These are phyloP conservation scores for Selenia dentaria DNA, from an alignment of 2,888 invertebrate genomes.

Conservation along the genomic window DNA sequence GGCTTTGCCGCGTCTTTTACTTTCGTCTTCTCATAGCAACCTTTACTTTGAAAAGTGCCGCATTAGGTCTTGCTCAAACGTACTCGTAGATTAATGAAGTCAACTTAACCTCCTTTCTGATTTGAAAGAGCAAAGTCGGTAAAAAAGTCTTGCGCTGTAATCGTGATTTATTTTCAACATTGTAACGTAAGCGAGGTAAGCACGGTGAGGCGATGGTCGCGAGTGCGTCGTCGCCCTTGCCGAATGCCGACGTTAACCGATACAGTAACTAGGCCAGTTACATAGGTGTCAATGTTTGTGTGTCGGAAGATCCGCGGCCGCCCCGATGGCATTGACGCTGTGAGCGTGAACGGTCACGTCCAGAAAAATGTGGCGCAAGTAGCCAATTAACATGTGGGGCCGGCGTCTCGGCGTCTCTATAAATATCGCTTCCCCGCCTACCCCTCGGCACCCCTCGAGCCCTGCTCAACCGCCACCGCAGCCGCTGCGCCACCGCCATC, in stretches of 20 bases:
- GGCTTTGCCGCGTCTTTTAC: too few species aligned
- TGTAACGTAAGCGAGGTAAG: constrained; percentile 35
- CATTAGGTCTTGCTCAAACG: too few species aligned
- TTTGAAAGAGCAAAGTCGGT: too few species aligned
- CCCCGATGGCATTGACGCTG: constrained; percentile 69
- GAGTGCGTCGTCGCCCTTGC: constrained; percentile 44
- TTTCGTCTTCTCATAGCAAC: too few species aligned
- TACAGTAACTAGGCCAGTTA: constrained; percentile 66
- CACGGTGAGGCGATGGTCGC: not conserved
- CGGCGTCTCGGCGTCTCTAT: constrained; percentile 78
- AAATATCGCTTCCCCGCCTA: constrained; percentile 61
- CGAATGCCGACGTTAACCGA: constrained; percentile 59
- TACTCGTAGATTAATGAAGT: too few species aligned
- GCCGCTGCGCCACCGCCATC: constrained; percentile 53
- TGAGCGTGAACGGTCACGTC: constrained; percentile 68
- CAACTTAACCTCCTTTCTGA: too few species aligned
- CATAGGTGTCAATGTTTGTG: constrained; percentile 80
- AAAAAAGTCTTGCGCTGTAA: constrained; percentile 42
- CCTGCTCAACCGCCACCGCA: constrained; percentile 43
- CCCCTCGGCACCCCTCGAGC: constrained; percentile 43
- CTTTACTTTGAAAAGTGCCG: too few species aligned
- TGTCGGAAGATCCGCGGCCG: constrained; percentile 62
- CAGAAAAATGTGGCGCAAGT: constrained; percentile 78
- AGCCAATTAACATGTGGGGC: constrained; percentile 79
- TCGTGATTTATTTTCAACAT: constrained; percentile 47